Percentiles rank a stretch among this genome's conserved stretches.
Conservation (phyloP, 1,140 invertebrate genomes). For the Dysdera silvatica region DNA sequence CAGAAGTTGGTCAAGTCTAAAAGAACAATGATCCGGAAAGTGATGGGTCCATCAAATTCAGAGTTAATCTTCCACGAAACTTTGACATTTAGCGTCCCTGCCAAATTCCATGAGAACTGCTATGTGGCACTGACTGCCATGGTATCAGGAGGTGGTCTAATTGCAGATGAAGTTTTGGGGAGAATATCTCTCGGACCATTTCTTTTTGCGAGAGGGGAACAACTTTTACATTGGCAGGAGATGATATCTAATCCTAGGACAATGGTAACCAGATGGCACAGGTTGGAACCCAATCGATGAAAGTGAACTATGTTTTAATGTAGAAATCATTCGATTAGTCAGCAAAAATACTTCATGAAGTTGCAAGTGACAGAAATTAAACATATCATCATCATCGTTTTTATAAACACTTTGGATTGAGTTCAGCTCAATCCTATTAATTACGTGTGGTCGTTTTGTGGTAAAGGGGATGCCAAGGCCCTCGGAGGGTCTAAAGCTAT, state of each 20-base stretch:
- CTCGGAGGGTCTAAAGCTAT: no score
- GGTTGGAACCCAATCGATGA: no score
- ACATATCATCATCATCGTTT: no score
- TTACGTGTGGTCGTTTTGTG: no score
- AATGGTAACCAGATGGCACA: conserved; percentile 60
- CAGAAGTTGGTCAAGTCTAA: conserved; percentile 40
- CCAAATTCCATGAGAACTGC: conserved; percentile 39
- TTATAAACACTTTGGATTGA: no score
- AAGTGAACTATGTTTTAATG: no score
- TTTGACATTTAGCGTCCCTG: conserved; percentile 39
- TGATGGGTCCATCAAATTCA: conserved; percentile 12
- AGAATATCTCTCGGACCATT: conserved; percentile 40
- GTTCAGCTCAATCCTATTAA: no score
- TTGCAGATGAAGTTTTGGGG: conserved; percentile 5
- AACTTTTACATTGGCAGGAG: conserved; percentile 44
- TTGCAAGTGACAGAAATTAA: no score
- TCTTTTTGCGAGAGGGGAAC: conserved; percentile 43
- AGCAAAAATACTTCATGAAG: no score
- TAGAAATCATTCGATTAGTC: no score
- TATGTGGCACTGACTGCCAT: conserved; percentile 37
- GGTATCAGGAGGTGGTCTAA: background rate
- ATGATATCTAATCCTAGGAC: conserved; percentile 58
- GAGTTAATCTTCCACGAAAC: conserved; percentile 41
- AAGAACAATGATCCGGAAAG: no score
- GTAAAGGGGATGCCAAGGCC: no score